Conservation (phyloP, 2,113 vertebrate species). For the Strix aluco region DNA sequence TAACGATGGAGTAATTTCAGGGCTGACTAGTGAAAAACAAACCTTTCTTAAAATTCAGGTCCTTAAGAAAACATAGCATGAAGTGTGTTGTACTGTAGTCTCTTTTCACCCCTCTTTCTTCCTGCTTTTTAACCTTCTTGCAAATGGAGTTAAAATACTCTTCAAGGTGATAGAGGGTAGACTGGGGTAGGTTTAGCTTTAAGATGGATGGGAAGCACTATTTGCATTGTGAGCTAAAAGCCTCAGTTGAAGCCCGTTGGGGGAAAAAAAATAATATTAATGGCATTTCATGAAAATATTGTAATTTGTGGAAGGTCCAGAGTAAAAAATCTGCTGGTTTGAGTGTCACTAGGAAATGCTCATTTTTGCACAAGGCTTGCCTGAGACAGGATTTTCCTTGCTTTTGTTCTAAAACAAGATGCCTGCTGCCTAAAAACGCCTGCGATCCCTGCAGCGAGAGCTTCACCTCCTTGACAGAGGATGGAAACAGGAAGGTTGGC, state of each 20-base stretch:
- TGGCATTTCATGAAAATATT: slow-evolving; percentile 9
- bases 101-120: neutral
- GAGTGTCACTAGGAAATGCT: neutral
- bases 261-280: neutral
- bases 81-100: neutral
- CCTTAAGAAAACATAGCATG: neutral
- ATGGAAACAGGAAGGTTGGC: slow-evolving; percentile 32
- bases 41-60: neutral
- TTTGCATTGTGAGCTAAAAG: slow-evolving; percentile 20
- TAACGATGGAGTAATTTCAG: neutral
- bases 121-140: neutral
- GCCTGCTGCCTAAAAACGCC: slow-evolving; percentile 18
- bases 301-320: slow-evolving; percentile 16
- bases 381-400: slow-evolving; percentile 42
- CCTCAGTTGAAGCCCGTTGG: neutral
- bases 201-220: slow-evolving; percentile 1
- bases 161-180: neutral
- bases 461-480: slow-evolving; percentile 3
- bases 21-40: neutral
- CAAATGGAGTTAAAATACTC: neutral
- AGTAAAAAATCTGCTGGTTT: neutral
- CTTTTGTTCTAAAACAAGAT: slow-evolving; percentile 48
- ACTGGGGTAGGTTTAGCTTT: slow-evolving; percentile 20
- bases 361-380: slow-evolving; percentile 14
- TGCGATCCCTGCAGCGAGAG: neutral